These are phyloP conservation scores for Prionace glauca DNA, from an alignment of 2,797 vertebrate genomes.

Conservation along the genomic window DNA sequence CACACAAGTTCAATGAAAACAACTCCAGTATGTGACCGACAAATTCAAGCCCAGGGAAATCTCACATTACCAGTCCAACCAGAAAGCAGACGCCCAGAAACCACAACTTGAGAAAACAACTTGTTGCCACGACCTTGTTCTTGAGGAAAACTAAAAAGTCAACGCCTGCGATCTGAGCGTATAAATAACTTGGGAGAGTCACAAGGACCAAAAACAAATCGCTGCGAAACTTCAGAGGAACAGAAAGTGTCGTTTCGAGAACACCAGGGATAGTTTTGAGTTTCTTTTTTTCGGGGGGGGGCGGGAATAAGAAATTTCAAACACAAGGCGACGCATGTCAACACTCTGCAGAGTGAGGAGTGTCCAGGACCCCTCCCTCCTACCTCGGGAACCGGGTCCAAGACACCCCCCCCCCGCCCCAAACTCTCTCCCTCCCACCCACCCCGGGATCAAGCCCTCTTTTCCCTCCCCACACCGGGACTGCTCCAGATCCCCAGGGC, in stretches of 20 bases:
- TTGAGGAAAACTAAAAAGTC: background rate
- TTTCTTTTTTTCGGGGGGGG: background rate
- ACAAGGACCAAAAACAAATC: background rate
- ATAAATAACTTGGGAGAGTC: background rate
- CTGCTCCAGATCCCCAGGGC: background rate
- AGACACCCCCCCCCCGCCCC: too few relatives aligned
- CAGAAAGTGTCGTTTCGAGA: background rate
- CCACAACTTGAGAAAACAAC: background rate
- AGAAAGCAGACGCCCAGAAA: constrained; percentile 28
- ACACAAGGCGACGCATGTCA: constrained; percentile 43
- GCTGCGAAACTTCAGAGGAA: background rate
- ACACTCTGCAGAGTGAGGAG: background rate
- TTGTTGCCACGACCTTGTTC: background rate
- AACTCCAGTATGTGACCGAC: background rate
- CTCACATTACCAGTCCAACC: constrained; percentile 7
- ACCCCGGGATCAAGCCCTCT: too few relatives aligned
- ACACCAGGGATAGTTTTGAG: background rate
- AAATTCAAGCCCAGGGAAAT: background rate
- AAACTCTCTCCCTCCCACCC: too few relatives aligned
- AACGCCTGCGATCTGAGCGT: background rate
- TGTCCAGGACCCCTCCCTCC: too few relatives aligned
- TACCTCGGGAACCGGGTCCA: too few relatives aligned
- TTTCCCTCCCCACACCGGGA: background rate
- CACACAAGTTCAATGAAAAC: background rate
- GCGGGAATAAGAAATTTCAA: background rate